Conservation (phyloP, 2,888 invertebrate genomes). For the Drosophila pseudotalamancana region DNA sequence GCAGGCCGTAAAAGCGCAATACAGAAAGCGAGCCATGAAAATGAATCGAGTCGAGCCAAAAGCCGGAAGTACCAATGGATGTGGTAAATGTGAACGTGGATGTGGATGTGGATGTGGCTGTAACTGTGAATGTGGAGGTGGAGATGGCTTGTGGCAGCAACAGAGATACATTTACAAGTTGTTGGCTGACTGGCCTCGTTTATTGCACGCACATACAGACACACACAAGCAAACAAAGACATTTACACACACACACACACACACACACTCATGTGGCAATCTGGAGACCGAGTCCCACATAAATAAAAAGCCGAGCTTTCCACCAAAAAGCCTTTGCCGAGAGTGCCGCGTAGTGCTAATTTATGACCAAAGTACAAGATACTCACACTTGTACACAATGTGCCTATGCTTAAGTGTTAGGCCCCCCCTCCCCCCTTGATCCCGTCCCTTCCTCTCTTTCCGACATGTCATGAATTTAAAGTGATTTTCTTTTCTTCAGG, state of each 20-base stretch:
- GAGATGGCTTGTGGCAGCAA: constrained; percentile 14
- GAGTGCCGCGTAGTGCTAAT: constrained; percentile 59
- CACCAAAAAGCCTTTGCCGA: constrained; percentile 28
- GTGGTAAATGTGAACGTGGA: constrained; percentile 32
- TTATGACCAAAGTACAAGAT: constrained; percentile 58
- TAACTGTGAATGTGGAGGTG: constrained; percentile 28
- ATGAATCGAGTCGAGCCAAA: constrained; percentile 32
- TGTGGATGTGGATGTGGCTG: constrained; percentile 20
- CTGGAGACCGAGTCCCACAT: constrained; percentile 31
- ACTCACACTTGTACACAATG: constrained; percentile 13
- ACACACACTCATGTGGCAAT: constrained; percentile 47
- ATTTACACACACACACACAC: too few relatives aligned
- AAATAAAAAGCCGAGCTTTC: constrained; percentile 55
- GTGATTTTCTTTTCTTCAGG: constrained; percentile 45
- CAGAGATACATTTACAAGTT: constrained; percentile 64
- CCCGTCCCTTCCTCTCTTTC: too few relatives aligned
- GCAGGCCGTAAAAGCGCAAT: constrained; percentile 55
- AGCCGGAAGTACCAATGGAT: constrained; percentile 44
- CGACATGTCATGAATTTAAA: constrained; percentile 69
- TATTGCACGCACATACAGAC: constrained; percentile 31
- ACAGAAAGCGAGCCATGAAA: constrained; percentile 21
- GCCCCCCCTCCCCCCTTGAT: constrained; percentile 14
- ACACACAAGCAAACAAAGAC: constrained; percentile 12
- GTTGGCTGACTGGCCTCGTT: constrained; percentile 48
- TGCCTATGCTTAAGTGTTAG: constrained; percentile 57